A percentile compares a stretch with the other conserved stretches of the same genome.
Evolutionary conservation across 2,888 invertebrate species (phyloP).

Genomic region (Hofmannophila pseudospretella): DNA sequence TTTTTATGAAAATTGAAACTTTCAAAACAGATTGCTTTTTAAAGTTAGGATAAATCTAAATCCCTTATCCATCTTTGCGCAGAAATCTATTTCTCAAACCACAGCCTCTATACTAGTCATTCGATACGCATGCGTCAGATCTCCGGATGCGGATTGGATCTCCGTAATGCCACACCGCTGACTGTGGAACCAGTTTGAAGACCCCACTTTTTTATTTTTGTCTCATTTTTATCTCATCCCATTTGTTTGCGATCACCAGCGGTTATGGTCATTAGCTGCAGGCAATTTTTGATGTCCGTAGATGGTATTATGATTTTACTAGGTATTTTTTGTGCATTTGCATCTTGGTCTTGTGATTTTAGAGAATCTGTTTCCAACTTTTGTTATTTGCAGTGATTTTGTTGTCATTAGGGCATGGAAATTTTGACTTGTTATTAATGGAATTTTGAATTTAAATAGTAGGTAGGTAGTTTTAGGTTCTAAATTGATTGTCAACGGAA

Average conservation of each 20-base stretch:
- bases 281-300: slow-evolving; percentile 27
- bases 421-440: no score
- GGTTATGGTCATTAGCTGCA: slow-evolving; percentile 42
- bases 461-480: no score
- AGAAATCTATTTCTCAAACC: no score
- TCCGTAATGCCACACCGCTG: slow-evolving; percentile 40
- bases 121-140: slow-evolving; percentile 44
- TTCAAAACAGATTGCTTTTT: no score
- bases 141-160: slow-evolving; percentile 57
- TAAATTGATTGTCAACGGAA: no score
- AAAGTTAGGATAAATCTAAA: no score
- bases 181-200: slow-evolving; percentile 44
- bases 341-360: slow-evolving; percentile 26
- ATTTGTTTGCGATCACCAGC: slow-evolving; percentile 49
- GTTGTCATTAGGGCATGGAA: no score
- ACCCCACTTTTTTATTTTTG: slow-evolving; percentile 35
- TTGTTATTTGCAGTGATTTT: no score
- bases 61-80: no score
- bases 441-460: no score
- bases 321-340: slow-evolving; percentile 26
- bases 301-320: slow-evolving; percentile 26
- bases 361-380: slow-evolving; percentile 16
- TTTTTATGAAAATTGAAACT: no score
- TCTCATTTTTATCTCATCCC: slow-evolving; percentile 43
- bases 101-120: no score